Conservation (phyloP, 1,140 invertebrate genomes). For the Lamellibrachia luymesi region DNA sequence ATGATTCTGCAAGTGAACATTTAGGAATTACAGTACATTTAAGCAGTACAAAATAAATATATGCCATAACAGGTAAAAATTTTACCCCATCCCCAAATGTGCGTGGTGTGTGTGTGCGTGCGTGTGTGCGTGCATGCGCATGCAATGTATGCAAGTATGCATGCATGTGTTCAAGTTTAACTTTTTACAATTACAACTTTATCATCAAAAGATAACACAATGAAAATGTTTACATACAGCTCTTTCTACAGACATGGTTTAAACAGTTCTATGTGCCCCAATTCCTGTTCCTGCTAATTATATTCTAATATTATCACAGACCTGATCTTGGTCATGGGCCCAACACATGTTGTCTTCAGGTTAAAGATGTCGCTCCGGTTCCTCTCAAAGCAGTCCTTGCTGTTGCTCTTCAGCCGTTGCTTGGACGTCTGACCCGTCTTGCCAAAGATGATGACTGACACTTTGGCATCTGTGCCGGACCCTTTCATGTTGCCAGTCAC, state of each 20-base stretch:
- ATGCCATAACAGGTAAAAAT: background rate
- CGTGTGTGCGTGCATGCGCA: background rate
- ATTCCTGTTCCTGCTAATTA: too few species aligned
- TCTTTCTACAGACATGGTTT: too few species aligned
- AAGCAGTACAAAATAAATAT: background rate
- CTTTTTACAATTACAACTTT: too few species aligned
- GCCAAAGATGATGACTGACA: slow-evolving; percentile 53
- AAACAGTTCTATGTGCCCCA: too few species aligned
- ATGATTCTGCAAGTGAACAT: slow-evolving; percentile 41
- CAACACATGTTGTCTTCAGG: slow-evolving; percentile 51
- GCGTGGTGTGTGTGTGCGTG: background rate
- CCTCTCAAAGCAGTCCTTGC: slow-evolving; percentile 41
- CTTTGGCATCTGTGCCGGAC: slow-evolving; percentile 57
- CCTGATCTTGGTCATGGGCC: slow-evolving; percentile 52
- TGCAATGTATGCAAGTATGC: too few species aligned
- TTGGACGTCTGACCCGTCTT: slow-evolving; percentile 51
- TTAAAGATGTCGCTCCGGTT: slow-evolving; percentile 49
- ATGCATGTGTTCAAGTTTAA: too few species aligned
- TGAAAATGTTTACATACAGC: background rate
- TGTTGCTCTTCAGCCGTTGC: slow-evolving; percentile 44
- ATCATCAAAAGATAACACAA: background rate
- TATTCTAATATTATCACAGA: background rate
- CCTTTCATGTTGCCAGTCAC: slow-evolving; percentile 52
- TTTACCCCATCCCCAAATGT: background rate
- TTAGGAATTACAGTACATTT: slow-evolving; percentile 12